Conservation (phyloP, 2,888 invertebrate species). For the Luperina testacea region DNA sequence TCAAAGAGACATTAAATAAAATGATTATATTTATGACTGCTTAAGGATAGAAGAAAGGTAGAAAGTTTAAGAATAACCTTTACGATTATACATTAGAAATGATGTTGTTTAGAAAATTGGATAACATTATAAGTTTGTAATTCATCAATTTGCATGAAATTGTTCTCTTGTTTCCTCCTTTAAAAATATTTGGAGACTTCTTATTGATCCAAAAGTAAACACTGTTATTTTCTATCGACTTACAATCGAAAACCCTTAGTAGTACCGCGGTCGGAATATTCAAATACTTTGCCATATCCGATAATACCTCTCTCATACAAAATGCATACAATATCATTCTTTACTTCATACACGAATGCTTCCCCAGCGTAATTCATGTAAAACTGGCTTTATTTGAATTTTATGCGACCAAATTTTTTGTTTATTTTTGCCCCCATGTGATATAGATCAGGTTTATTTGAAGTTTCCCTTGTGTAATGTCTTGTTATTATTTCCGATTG, state of each 20-base stretch:
- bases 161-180: background rate
- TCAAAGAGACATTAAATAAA: too few species aligned
- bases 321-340: slow-evolving; percentile 90
- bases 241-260: slow-evolving; percentile 67
- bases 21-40: too few species aligned
- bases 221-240: slow-evolving; percentile 33
- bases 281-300: slow-evolving; percentile 88
- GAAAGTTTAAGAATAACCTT: too few species aligned
- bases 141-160: background rate
- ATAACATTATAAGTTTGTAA: background rate
- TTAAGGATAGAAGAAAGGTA: too few species aligned
- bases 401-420: slow-evolving; percentile 83
- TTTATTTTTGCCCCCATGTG: slow-evolving; percentile 68
- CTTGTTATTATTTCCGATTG: slow-evolving; percentile 32
- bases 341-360: slow-evolving; percentile 86
- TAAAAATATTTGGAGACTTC: background rate
- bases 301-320: slow-evolving; percentile 88
- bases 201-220: background rate
- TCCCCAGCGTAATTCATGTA: slow-evolving; percentile 86
- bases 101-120: background rate
- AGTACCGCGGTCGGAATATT: slow-evolving; percentile 80
- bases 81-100: too few species aligned
- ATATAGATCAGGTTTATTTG: slow-evolving; percentile 57
- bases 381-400: slow-evolving; percentile 88
- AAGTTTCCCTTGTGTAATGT: slow-evolving; percentile 38